phyloP scores from a whole-genome alignment of 2,888 invertebrate genomes.

The Busseola fusca region DNA sequence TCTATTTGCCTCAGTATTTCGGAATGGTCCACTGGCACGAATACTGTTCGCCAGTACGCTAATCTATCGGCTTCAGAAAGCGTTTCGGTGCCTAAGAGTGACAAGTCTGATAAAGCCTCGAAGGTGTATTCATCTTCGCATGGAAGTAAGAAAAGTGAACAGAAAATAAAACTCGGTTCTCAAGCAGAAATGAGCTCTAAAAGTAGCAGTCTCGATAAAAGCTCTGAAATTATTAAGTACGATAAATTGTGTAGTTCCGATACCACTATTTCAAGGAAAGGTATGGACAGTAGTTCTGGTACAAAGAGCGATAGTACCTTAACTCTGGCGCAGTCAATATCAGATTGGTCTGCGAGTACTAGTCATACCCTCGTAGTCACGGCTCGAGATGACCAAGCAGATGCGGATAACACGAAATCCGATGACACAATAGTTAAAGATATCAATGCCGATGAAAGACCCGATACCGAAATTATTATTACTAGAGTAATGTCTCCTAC shows the following conservation, averaged over 20 bases:
- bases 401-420: constrained; percentile 83
- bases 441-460: constrained; percentile 66
- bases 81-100: constrained; percentile 90
- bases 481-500: constrained; percentile 69
- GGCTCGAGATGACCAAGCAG: constrained; percentile 83
- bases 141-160: constrained; percentile 86
- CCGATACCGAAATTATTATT: constrained; percentile 67
- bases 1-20: constrained; percentile 95
- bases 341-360: constrained; percentile 95
- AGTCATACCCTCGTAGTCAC: constrained; percentile 93
- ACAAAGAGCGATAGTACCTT: constrained; percentile 94
- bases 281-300: constrained; percentile 90
- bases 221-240: constrained; percentile 88
- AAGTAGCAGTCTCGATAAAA: constrained; percentile 89
- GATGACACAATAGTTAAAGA: constrained; percentile 86
- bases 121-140: constrained; percentile 90
- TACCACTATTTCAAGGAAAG: constrained; percentile 86
- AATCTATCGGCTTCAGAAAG: constrained; percentile 92
- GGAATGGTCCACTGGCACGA: constrained; percentile 96
- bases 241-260: constrained; percentile 90
- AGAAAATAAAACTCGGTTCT: constrained; percentile 81
- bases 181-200: constrained; percentile 88
- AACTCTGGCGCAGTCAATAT: constrained; percentile 93
- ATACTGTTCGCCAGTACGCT: constrained; percentile 94
- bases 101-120: constrained; percentile 89